phyloP scores from a whole-genome alignment of 2,113 vertebrate genomes.

The Pangasianodon hypophthalmus region DNA sequence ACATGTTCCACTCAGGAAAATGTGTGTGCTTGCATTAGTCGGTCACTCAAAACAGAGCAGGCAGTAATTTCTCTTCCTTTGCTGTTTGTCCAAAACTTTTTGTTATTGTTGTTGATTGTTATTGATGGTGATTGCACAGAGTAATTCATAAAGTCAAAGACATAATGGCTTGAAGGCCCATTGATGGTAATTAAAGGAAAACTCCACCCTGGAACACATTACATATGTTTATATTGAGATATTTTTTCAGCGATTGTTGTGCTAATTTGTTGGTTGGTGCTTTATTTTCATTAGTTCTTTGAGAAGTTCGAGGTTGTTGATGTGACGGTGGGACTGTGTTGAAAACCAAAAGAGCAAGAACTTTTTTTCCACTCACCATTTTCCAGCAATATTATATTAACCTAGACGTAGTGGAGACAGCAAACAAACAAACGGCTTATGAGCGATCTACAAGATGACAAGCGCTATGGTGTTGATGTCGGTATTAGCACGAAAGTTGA shows the following conservation, averaged over 20 bases:
- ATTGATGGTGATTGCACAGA: neutral
- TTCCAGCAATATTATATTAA: neutral
- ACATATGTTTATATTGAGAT: neutral
- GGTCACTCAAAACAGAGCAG: neutral
- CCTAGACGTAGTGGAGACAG: neutral
- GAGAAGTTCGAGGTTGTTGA: neutral
- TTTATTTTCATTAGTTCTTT: neutral
- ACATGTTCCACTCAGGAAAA: neutral
- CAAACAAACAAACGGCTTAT: neutral
- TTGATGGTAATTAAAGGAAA: neutral
- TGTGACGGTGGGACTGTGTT: neutral
- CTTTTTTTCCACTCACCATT: neutral
- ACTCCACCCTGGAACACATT: neutral
- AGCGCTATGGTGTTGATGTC: neutral
- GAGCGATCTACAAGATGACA: neutral
- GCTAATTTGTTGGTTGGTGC: neutral
- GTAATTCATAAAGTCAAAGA: neutral
- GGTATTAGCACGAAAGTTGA: neutral
- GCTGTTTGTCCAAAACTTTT: neutral
- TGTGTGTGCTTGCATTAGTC: neutral
- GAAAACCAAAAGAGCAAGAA: neutral
- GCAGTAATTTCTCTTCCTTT: neutral
- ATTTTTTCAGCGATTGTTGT: neutral
- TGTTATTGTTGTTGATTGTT: neutral
- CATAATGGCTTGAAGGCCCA: too few relatives aligned